Evolutionary conservation across 1,140 invertebrate genomes (phyloP).

Genomic region (Rhagoletis pomonella): DNA sequence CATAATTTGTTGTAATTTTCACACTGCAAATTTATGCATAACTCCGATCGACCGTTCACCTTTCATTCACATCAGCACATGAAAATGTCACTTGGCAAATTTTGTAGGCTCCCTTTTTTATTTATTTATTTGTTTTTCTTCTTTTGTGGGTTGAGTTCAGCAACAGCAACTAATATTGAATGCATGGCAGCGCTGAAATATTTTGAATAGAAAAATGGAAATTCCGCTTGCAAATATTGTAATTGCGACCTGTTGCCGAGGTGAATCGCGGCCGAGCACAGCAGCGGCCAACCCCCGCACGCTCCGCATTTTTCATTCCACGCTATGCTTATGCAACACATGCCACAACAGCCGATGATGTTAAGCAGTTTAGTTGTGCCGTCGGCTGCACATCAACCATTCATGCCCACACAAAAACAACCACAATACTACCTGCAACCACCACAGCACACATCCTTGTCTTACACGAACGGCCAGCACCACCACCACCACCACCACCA

Average conservation of each 20-base stretch:
- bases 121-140: background rate
- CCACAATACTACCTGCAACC: background rate
- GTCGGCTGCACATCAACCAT: constrained; percentile 21
- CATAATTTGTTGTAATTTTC: constrained; percentile 52
- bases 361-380: constrained; percentile 4
- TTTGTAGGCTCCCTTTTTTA: background rate
- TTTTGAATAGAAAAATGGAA: constrained; percentile 23
- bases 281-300: background rate
- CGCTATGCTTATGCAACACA: constrained; percentile 1
- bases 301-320: background rate
- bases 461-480: background rate
- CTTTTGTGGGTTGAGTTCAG: background rate
- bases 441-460: background rate
- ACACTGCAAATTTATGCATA: constrained; percentile 50
- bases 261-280: background rate
- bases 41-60: constrained; percentile 12
- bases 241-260: constrained; percentile 46
- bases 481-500: background rate
- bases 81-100: constrained; percentile 22
- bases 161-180: constrained; percentile 11
- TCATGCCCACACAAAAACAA: background rate
- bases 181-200: background rate
- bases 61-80: background rate
- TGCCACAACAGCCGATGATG: background rate
- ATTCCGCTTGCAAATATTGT: constrained; percentile 44